Evolutionary conservation across 2,888 invertebrate genomes (phyloP), one percentile per base, ranked within the genome.

Genomic region (Mycogona germanica): DNA sequence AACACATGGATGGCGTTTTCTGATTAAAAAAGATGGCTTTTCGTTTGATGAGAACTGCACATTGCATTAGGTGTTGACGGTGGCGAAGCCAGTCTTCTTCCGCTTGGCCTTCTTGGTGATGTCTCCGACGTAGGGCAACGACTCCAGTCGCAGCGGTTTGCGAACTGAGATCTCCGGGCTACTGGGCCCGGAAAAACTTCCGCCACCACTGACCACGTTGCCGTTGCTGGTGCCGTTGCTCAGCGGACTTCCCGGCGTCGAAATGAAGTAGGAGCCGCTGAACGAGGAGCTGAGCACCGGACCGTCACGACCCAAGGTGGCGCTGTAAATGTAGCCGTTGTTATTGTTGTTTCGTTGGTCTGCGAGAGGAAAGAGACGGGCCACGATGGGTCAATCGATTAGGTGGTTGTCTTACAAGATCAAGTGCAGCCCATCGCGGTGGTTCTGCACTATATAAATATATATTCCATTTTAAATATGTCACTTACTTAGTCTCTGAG

Each of bases 81-180:
- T 30, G 7, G 7, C 17, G 9, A 44, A 30, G 19, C 44, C 44
- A 44, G 42, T 51, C 28, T 56, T 53, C 55, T 57, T 61, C 45
- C 58, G 53, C 30, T 56, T 58, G 30, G 52, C 56, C 19, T 55
- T 51, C 38, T 58, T 60, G 41, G 46, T 57, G 6, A 49, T 23
- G 23, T 66, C 57, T 2, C 48, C 65, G 38, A 66, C 60, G 28
- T 63, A 54, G 2, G 71, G 71, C 23, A 75, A 63, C 3, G 75
- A 71, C 58, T 75, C 73, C 19, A 76, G 65, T 53, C 72, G 66
- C 1, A 66, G 63, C 2, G 75, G 75, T 57, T 69, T 66, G 52
- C 70, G 60, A 9, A 64, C 53, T 2, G 64, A 60, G 49, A 60
- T 67, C 57, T 66, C 70, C 26, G 66, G 66, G 30, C 66, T 64